Evolutionary conservation across 1,140 invertebrate genomes (phyloP).

Genomic region (Macrobrachium nipponense): DNA sequence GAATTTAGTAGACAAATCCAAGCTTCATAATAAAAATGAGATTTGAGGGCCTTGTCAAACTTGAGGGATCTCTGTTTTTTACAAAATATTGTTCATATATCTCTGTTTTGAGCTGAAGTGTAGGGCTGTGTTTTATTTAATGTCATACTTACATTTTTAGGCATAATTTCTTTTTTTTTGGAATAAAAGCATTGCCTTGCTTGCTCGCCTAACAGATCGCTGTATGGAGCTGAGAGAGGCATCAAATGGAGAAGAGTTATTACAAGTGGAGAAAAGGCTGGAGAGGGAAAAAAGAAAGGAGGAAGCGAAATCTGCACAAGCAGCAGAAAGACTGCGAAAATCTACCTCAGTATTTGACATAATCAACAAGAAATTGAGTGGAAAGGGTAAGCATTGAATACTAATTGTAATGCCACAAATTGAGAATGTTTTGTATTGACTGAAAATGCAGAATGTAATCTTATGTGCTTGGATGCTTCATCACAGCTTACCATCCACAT

Average conservation of each 20-base stretch:
- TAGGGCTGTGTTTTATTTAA: no score
- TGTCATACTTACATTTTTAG: constrained; percentile 30
- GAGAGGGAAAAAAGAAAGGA: constrained; percentile 76
- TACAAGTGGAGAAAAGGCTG: constrained; percentile 78
- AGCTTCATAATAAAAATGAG: no score
- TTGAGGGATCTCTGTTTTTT: no score
- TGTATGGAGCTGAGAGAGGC: constrained; percentile 75
- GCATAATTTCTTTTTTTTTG: no score
- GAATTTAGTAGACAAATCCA: no score
- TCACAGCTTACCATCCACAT: not conserved
- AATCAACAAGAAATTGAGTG: constrained; percentile 79
- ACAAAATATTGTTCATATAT: no score
- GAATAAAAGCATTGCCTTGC: constrained; percentile 6
- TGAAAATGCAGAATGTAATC: no score
- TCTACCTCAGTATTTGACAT: constrained; percentile 79
- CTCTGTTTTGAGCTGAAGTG: not conserved
- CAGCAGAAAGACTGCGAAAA: constrained; percentile 66
- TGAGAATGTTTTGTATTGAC: no score
- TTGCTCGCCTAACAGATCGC: constrained; percentile 41
- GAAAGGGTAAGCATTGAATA: constrained; percentile 65
- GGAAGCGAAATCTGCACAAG: constrained; percentile 69
- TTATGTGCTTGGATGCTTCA: no score
- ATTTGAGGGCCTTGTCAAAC: no score
- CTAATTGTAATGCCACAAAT: constrained; percentile 15
- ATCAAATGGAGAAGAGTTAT: constrained; percentile 77